Base-by-base conservation (phyloP, 2,797 vertebrate genomes). In the Choloepus didactylus region DNA sequence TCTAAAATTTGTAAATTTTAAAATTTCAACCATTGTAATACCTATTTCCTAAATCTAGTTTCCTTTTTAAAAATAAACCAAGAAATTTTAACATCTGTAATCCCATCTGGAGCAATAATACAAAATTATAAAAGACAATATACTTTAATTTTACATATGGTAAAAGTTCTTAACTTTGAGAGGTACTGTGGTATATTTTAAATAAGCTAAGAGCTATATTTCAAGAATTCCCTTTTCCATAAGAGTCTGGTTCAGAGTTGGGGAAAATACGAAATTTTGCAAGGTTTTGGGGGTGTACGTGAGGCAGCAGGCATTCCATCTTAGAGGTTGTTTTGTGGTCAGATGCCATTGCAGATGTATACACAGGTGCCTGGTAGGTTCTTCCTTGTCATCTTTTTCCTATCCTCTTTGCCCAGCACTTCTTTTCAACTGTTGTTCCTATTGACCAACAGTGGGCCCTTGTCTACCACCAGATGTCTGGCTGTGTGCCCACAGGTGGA, bases 11-110 rank as follows among this genome's bases (percentile, higher is more conserved):
- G 27, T 41, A 62, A 54, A 9, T 64, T 91, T 87, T 35, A 1
- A 81, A 81, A 35, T 92, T 94, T 64, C 12, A 0, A 62, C 46
- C 2, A 29, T 3, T 29, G 0, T 87, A 90, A 73, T 11, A 79
- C 8, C 38, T 79, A 46, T 82, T 85, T 90, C 0, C 18, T 90
- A 51, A 82, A 2, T 11, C 5, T 67, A 60, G 1, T 31, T 80
- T 83, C 46, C 73, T 77, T 25, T 59, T 83, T 94, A 93, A 59
- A 95, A 85, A 59, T 38, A 31, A 92, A 94, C 60, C 64, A 72
- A 62, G 27, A 73, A 79, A 90, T 85, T 91, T 79, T 76, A 92
- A 25, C 54, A 62, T 92, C 69, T 25, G 82, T 70, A 60, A 41
- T 95, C 7, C 18, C 90, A 25, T 70, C 91, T 83, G 56, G 88